Evolutionary conservation across 1,140 invertebrate genomes (phyloP).

Genomic region (Theocolax elegans): DNA sequence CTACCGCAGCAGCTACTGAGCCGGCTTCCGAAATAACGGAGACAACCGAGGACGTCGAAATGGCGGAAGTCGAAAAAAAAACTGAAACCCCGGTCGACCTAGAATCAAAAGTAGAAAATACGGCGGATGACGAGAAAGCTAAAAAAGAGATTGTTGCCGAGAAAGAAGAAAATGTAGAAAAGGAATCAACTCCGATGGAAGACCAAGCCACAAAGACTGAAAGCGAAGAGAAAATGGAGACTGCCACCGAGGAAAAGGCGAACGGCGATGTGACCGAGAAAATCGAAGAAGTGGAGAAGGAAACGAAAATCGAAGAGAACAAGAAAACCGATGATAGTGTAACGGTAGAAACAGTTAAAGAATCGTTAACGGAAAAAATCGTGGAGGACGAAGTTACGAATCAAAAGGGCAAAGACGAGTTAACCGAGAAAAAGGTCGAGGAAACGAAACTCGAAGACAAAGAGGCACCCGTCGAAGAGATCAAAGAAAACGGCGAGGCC

Average conservation of each 20-base stretch:
- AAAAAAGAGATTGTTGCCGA: conserved; percentile 23
- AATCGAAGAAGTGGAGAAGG: conserved; percentile 13
- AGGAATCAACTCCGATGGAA: conserved; percentile 38
- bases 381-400: conserved; percentile 37
- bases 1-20: conserved; percentile 22
- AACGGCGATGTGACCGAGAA: no score
- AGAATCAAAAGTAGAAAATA: conserved; percentile 28
- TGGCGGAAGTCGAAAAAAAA: conserved; percentile 39
- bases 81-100: conserved; percentile 11
- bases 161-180: conserved; percentile 22
- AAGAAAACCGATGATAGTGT: not conserved
- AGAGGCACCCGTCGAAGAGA: not conserved
- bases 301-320: conserved; percentile 7
- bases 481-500: not conserved
- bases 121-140: conserved; percentile 5
- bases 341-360: not conserved
- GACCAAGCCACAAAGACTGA: conserved; percentile 24
- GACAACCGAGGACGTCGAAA: conserved; percentile 54
- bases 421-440: conserved; percentile 9
- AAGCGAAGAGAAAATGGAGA: conserved; percentile 33
- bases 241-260: conserved; percentile 38
- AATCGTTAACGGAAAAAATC: conserved; percentile 39
- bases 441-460: conserved; percentile 20
- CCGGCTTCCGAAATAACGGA: conserved; percentile 55
- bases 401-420: conserved; percentile 21